Conservation (phyloP, 2,113 vertebrate species). For the Prinia subflava region DNA sequence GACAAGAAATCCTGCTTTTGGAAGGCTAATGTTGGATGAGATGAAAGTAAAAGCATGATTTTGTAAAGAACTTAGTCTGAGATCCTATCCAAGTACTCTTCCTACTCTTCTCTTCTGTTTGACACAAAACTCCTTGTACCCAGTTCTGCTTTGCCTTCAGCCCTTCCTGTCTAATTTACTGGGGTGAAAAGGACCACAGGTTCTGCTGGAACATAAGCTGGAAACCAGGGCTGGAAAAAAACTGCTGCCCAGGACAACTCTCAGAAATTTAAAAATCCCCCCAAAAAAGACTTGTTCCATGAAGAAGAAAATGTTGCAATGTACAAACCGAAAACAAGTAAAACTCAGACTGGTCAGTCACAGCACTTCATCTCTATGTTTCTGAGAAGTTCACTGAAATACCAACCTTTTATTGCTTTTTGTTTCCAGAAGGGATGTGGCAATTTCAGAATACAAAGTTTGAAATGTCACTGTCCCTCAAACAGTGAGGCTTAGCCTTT, state of each 20-base stretch:
- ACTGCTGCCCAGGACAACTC: neutral
- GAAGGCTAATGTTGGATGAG: neutral
- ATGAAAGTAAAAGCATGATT: neutral
- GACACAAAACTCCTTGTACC: neutral
- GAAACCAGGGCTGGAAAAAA: neutral
- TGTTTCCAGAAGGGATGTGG: slow-evolving; percentile 8
- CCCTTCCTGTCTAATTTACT: neutral
- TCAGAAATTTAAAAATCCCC: neutral
- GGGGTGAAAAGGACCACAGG: neutral
- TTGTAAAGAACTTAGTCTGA: neutral
- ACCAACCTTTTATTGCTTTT: neutral
- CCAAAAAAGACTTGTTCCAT: neutral
- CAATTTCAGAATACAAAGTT: slow-evolving; percentile 13
- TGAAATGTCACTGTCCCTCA: slow-evolving; percentile 50
- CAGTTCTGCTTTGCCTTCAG: neutral
- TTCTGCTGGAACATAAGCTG: neutral
- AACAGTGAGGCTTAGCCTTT: neutral
- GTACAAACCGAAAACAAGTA: accelerated
- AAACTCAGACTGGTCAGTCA: neutral
- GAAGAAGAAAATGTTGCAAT: neutral
- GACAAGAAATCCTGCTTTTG: neutral
- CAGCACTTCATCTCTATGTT: neutral
- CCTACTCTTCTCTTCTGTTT: neutral
- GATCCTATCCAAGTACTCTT: neutral
- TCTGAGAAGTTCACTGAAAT: slow-evolving; percentile 2